Evolutionary conservation across 2,888 invertebrate species (phyloP).

Genomic region (Papilio elwesi): DNA sequence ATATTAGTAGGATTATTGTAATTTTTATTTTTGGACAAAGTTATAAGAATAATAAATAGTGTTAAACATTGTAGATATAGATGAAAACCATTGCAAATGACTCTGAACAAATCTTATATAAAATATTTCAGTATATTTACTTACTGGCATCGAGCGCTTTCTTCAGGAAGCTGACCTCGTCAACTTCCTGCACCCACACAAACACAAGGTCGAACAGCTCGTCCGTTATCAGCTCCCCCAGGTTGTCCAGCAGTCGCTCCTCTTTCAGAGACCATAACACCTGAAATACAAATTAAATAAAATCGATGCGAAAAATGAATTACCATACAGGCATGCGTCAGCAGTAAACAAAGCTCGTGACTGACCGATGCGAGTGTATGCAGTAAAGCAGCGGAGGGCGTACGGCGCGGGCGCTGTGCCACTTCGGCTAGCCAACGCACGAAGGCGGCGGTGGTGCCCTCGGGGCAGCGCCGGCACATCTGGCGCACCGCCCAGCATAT

Average conservation of each 20-base stretch:
- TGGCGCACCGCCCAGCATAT: constrained; percentile 93
- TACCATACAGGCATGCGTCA: no score
- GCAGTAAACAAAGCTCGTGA: not conserved
- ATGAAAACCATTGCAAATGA: not conserved
- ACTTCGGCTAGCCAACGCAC: constrained; percentile 88
- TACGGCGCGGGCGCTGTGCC: constrained; percentile 73
- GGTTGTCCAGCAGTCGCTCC: constrained; percentile 85
- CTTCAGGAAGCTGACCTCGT: constrained; percentile 89
- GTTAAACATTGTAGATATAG: not conserved
- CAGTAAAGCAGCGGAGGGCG: constrained; percentile 79
- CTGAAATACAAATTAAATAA: constrained; percentile 50
- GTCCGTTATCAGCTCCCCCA: constrained; percentile 88
- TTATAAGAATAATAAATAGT: no score
- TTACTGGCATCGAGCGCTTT: constrained; percentile 90
- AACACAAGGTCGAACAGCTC: constrained; percentile 91
- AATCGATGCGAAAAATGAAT: no score
- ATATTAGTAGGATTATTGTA: no score
- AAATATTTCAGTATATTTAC: constrained; percentile 40
- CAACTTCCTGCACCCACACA: constrained; percentile 89
- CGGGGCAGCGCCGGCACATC: constrained; percentile 87
- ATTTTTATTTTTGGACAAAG: no score
- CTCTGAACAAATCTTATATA: no score
- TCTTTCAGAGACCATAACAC: constrained; percentile 85
- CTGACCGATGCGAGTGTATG: constrained; percentile 92
- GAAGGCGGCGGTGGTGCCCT: constrained; percentile 86